Conservation (phyloP, 2,113 vertebrate genomes). For the Microcebus lehilahytsara region DNA sequence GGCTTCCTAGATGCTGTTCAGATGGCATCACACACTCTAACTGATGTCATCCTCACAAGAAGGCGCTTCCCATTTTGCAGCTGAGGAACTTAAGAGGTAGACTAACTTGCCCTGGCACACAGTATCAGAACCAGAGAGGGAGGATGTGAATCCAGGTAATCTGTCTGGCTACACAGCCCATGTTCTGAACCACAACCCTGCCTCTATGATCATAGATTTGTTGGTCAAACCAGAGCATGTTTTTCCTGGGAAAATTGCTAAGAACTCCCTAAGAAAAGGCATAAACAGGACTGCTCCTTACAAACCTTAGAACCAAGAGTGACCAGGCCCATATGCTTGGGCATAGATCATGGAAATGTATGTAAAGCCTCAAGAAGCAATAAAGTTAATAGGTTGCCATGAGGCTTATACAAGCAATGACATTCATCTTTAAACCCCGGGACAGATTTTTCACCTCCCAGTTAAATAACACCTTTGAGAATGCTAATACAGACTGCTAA, state of each 20-base stretch:
- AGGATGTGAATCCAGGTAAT: background rate
- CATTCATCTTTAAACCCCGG: slow-evolving; percentile 50
- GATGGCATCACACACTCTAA: too few relatives aligned
- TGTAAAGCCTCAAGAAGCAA: background rate
- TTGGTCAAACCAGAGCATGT: background rate
- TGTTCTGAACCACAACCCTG: background rate
- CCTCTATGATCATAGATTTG: background rate
- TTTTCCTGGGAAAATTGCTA: background rate
- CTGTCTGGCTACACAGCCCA: background rate
- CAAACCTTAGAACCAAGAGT: background rate
- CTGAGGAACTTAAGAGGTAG: background rate
- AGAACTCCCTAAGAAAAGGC: background rate
- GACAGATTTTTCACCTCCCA: slow-evolving; percentile 7
- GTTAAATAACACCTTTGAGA: slow-evolving; percentile 48
- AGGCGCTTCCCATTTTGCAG: background rate
- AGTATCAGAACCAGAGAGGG: background rate
- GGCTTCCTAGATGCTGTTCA: background rate
- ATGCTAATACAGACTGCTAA: slow-evolving; percentile 29
- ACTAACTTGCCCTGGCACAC: background rate
- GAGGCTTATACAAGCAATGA: background rate
- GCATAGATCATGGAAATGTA: background rate
- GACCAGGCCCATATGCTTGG: too few relatives aligned
- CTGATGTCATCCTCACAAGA: background rate
- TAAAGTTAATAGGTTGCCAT: background rate
- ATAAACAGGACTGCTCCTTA: background rate